Conservation (phyloP, 2,797 vertebrate genomes). For the Spheniscus humboldti region DNA sequence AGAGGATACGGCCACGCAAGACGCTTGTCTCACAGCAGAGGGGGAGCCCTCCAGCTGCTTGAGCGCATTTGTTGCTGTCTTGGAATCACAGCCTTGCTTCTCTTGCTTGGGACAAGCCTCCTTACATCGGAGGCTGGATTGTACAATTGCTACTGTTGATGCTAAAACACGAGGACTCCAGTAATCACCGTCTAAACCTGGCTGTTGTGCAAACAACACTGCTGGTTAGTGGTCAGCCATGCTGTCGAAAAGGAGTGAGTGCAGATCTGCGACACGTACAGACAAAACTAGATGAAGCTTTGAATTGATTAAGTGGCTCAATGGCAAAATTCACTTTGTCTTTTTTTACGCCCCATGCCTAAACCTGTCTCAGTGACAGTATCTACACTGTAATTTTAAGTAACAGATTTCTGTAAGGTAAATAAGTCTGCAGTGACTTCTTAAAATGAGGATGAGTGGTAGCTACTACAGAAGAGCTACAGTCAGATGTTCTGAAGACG, state of each 20-base stretch:
- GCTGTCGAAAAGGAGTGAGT: rapidly evolving
- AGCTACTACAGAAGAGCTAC: background rate
- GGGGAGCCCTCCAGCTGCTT: background rate
- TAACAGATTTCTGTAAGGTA: background rate
- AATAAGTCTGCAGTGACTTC: background rate
- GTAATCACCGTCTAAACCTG: background rate
- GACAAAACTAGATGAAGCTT: background rate
- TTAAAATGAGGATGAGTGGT: background rate
- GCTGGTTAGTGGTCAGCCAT: rapidly evolving
- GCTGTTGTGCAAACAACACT: background rate
- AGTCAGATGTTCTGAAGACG: background rate
- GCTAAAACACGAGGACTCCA: background rate
- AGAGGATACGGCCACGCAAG: rapidly evolving
- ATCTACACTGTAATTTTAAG: background rate
- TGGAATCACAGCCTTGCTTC: background rate
- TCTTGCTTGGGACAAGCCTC: background rate
- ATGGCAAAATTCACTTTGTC: background rate
- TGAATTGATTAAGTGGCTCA: background rate
- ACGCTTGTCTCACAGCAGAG: rapidly evolving
- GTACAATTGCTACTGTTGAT: background rate
- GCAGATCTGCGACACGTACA: rapidly evolving
- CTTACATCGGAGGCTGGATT: background rate
- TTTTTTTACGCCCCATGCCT: background rate
- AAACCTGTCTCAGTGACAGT: background rate
- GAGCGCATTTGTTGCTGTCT: rapidly evolving